Evolutionary conservation across 2,113 vertebrate genomes (phyloP).

Genomic region (Myiopsitta monachus): DNA sequence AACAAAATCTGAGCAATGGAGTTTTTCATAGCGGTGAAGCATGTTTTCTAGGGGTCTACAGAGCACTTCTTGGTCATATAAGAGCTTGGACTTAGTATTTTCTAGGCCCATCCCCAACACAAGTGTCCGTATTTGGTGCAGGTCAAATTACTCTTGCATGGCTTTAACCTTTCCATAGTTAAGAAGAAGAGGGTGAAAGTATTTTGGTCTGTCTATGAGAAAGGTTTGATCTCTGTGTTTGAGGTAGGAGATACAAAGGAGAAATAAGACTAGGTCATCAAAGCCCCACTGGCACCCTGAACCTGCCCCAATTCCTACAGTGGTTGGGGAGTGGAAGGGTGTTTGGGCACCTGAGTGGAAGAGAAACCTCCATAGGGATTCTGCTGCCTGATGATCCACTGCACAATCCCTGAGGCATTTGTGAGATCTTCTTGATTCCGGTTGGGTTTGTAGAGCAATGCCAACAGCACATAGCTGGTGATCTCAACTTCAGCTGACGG

Average conservation of each 20-base stretch:
- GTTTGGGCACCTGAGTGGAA: slow-evolving; percentile 81
- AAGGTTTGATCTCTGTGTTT: not conserved
- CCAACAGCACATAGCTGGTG: slow-evolving; percentile 80
- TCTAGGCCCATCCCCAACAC: rapidly evolving
- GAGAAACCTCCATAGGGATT: slow-evolving; percentile 85
- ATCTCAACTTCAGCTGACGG: slow-evolving; percentile 74
- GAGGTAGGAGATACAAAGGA: not conserved
- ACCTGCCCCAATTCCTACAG: not conserved
- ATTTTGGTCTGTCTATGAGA: not conserved
- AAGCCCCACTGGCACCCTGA: not conserved
- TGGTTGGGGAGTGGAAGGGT: not conserved
- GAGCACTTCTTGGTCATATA: not conserved
- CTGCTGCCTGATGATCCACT: slow-evolving; percentile 82
- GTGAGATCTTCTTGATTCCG: slow-evolving; percentile 59
- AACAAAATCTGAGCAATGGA: not conserved
- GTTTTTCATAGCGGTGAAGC: not conserved
- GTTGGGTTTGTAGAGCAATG: slow-evolving; percentile 71
- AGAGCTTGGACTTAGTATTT: not conserved
- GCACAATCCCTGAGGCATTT: slow-evolving; percentile 73
- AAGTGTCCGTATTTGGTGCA: not conserved
- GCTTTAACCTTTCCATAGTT: not conserved
- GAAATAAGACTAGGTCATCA: not conserved
- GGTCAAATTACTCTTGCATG: not conserved
- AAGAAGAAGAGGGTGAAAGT: rapidly evolving
- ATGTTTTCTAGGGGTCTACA: not conserved